phyloP scores from a whole-genome alignment of 2,888 invertebrate species.

The Hirtodrosophila trivittata region DNA sequence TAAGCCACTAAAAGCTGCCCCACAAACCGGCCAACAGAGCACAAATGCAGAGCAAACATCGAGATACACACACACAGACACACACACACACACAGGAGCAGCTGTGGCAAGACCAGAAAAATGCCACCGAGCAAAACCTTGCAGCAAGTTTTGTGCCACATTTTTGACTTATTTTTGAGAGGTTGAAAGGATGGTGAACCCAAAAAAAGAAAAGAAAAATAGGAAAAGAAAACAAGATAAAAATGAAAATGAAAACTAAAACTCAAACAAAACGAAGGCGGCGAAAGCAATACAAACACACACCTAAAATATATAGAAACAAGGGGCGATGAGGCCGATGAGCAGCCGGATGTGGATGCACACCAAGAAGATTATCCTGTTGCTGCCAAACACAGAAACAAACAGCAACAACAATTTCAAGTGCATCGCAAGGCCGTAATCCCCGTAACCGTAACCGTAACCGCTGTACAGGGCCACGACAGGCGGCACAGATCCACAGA shows the following conservation, averaged over 20 bases:
- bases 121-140: constrained; percentile 41
- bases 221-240: constrained; percentile 5
- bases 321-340: constrained; percentile 34
- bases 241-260: constrained; percentile 31
- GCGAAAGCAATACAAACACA: constrained; percentile 43
- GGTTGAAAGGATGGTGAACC: background rate
- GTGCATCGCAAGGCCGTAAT: constrained; percentile 67
- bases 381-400: constrained; percentile 52
- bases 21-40: constrained; percentile 31
- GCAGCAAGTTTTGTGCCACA: constrained; percentile 35
- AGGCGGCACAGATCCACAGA: constrained; percentile 32
- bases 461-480: constrained; percentile 51
- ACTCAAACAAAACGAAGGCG: constrained; percentile 36
- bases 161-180: constrained; percentile 19
- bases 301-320: constrained; percentile 14
- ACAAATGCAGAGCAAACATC: constrained; percentile 19
- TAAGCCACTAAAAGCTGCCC: constrained; percentile 53
- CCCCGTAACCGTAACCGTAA: constrained; percentile 48
- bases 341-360: constrained; percentile 41
- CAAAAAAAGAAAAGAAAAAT: background rate
- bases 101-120: constrained; percentile 22
- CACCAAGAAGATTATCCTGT: constrained; percentile 57
- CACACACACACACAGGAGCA: background rate
- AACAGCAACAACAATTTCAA: constrained; percentile 38
- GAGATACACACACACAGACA: background rate